Evolutionary conservation across 2,888 invertebrate genomes (phyloP).

Genomic region (Cerceris ruficornis): DNA sequence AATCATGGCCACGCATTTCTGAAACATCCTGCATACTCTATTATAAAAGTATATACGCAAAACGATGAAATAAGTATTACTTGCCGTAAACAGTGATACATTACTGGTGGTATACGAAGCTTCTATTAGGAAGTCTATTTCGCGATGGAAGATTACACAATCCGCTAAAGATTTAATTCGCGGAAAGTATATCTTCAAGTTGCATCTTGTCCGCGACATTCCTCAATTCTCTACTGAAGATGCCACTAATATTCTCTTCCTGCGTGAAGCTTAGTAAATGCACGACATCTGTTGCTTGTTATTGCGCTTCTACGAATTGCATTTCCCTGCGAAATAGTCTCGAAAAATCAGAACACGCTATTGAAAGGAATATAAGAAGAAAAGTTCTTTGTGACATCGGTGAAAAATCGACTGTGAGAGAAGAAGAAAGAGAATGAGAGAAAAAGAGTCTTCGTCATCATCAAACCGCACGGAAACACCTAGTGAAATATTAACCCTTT

Average conservation of each 20-base stretch:
- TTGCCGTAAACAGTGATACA: neutral
- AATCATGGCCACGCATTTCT: neutral
- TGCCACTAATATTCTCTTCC: constrained; percentile 57
- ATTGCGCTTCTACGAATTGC: constrained; percentile 36
- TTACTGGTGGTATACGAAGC: neutral
- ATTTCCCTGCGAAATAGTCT: constrained; percentile 10
- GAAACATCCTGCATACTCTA: too few relatives aligned
- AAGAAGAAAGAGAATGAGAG: too few relatives aligned
- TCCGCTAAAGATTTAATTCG: constrained; percentile 12
- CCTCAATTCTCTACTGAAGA: constrained; percentile 20
- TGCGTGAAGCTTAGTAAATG: constrained; percentile 58
- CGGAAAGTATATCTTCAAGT: constrained; percentile 6
- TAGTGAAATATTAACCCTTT: too few relatives aligned
- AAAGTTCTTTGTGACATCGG: neutral
- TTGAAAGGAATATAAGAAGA: neutral
- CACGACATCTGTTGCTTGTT: constrained; percentile 74
- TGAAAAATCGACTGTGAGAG: neutral
- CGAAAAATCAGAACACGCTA: neutral
- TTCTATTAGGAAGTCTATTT: neutral
- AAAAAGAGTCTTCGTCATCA: too few relatives aligned
- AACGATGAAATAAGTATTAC: neutral
- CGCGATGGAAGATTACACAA: constrained; percentile 4
- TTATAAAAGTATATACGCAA: neutral
- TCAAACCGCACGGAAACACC: too few relatives aligned
- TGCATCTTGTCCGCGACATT: constrained; percentile 26